Evolutionary conservation across 1,140 invertebrate species (phyloP), one percentile per base, ranked within the genome.

Genomic region (Drosophila hydei): DNA sequence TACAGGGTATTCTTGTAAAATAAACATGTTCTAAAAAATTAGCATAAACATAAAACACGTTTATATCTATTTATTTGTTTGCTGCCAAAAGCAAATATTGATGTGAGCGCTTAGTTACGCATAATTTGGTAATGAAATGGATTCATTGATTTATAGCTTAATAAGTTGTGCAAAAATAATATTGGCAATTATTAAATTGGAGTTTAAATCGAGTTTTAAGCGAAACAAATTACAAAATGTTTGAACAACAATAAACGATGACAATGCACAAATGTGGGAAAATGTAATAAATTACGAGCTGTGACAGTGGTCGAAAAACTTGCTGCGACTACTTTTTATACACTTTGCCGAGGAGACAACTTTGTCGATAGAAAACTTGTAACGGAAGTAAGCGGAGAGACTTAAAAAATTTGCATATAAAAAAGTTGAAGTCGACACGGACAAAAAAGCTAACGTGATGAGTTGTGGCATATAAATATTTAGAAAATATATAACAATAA

Each of bases 201-300:
- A 7, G 11, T n/a, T 42, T 18, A 27, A 56, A 16, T 16, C 3
- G 6, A 12, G 23, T 25, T 43, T 18, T 9, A 36, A 36, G 43
- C 11, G 9, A 64, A 48, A 58, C 18, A 51, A 30, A 30, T 52
- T 52, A 16, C 40, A 14, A 18, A 51, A 43, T 9, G 11, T 45
- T 21, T 42, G 25, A 40, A 18, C 8, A 64, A 33, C n/a, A 50
- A 50, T 54, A 18, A 48, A 3, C 30, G 30, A 54, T 23, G 27
- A 42, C 51, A 33, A 33, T 36, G 8, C 36, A 45, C 2, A 54
- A 47, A 18, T 45, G 25, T 9, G 2, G n/a, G 0, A n/a, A 55
- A 42, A n/a, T 33, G 21, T 21, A 42, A 56, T 36, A 64, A 64
- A 64, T 64, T 56, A 21, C 42, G 12, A 18, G 51, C 43, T n/a